Percentiles rank a stretch among this genome's conserved stretches.
phyloP scores from a whole-genome alignment of 2,888 invertebrate genomes.

The Eulithis prunata region DNA sequence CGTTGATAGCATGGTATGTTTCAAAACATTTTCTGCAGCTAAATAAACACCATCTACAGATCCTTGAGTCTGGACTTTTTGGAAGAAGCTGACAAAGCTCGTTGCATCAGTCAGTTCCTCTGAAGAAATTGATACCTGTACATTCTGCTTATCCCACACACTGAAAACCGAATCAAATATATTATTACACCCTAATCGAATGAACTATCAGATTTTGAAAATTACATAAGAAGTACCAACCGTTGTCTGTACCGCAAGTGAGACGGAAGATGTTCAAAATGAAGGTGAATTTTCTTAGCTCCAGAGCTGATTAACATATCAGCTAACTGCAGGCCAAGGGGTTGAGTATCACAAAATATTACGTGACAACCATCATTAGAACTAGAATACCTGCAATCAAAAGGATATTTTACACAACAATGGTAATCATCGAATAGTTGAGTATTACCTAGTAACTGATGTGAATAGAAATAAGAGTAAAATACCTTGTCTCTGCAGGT shows the following conservation, averaged over 20 bases:
- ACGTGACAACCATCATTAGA: conserved; percentile 48
- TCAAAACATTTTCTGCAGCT: conserved; percentile 13
- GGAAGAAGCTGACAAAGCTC: conserved; percentile 15
- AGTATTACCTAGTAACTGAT: too few species aligned
- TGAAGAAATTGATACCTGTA: conserved; percentile 33
- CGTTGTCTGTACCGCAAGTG: conserved; percentile 40
- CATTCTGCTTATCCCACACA: conserved; percentile 38
- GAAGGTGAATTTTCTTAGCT: conserved; percentile 52
- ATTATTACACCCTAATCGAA: too few species aligned
- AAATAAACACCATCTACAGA: conserved; percentile 31
- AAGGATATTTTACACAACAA: neutral
- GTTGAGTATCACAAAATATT: conserved; percentile 51
- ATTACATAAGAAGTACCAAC: conserved; percentile 20
- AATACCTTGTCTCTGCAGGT: conserved; percentile 42
- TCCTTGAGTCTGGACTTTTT: conserved; percentile 13
- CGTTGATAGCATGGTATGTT: conserved; percentile 1
- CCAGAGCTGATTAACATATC: conserved; percentile 55
- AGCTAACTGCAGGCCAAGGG: conserved; percentile 50
- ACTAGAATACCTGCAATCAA: conserved; percentile 47
- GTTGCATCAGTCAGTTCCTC: conserved; percentile 28
- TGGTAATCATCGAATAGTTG: too few species aligned
- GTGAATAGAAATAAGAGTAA: neutral
- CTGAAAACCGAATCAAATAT: conserved; percentile 32
- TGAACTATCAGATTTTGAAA: too few species aligned
- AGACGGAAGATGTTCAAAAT: conserved; percentile 37